A percentile compares a stretch with the other conserved stretches of the same genome.
phyloP scores from a whole-genome alignment of 1,140 invertebrate species.

The Heliconius hermathena region DNA sequence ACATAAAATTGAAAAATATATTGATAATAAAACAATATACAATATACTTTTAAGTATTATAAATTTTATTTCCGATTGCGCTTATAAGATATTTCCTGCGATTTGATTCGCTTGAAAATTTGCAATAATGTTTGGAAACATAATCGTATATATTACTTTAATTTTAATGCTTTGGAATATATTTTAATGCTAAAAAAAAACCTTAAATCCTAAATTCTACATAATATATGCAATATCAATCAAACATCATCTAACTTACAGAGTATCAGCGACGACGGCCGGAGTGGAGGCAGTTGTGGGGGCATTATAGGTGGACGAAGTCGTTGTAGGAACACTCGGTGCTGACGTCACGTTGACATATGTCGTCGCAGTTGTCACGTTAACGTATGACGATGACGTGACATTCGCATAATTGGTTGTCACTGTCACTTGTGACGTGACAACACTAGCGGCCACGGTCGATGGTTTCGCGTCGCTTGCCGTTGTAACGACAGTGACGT shows the following conservation, averaged over 20 bases:
- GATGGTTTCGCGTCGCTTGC: constrained; percentile 37
- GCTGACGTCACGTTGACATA: constrained; percentile 32
- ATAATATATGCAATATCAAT: too few relatives aligned
- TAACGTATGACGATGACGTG: constrained; percentile 31
- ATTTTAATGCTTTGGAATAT: too few relatives aligned
- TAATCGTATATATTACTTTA: too few relatives aligned
- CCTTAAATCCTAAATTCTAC: not conserved
- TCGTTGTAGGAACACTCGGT: constrained; percentile 16
- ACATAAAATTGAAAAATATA: too few relatives aligned
- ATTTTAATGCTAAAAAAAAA: not conserved
- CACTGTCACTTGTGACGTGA: constrained; percentile 22
- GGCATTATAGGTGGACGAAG: constrained; percentile 22
- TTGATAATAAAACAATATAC: too few relatives aligned
- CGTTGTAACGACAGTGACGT: constrained; percentile 62
- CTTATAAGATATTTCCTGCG: too few relatives aligned
- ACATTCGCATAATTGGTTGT: constrained; percentile 24
- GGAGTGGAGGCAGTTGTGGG: constrained; percentile 32
- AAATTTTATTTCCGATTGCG: too few relatives aligned
- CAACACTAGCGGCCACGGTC: constrained; percentile 25
- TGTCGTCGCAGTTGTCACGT: constrained; percentile 27
- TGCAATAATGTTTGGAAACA: too few relatives aligned
- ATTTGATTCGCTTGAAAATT: too few relatives aligned
- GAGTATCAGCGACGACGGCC: constrained; percentile 43
- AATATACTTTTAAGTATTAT: too few relatives aligned
- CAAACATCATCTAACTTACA: constrained; percentile 46